Evolutionary conservation across 1,140 invertebrate species (phyloP).

Genomic region (Pteromalus puparum): DNA sequence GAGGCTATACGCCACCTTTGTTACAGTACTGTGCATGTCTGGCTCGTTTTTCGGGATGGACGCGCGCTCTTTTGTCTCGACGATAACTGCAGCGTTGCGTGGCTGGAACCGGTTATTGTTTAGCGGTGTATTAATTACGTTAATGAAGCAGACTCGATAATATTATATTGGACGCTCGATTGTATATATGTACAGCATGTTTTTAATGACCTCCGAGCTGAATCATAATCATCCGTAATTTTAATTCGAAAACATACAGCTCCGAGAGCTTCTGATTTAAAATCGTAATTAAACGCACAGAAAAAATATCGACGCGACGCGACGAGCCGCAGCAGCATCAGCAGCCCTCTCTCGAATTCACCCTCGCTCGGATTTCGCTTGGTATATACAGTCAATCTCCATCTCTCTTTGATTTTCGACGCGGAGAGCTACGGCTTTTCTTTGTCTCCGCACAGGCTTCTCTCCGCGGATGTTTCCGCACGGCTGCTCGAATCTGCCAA

Average conservation of each 20-base stretch:
- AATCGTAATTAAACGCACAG: not conserved
- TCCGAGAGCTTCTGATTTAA: not conserved
- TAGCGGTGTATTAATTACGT: too few species aligned
- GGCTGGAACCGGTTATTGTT: too few species aligned
- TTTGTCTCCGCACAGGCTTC: slow-evolving; percentile 17
- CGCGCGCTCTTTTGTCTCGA: too few species aligned
- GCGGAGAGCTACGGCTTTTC: not conserved
- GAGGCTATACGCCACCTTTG: not conserved
- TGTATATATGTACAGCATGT: too few species aligned
- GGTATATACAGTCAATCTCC: not conserved
- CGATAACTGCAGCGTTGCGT: too few species aligned
- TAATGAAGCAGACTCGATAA: too few species aligned
- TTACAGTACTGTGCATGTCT: not conserved
- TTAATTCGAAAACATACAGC: too few species aligned
- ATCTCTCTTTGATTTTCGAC: slow-evolving; percentile 33
- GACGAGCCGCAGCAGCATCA: not conserved
- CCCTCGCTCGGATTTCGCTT: not conserved
- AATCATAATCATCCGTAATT: too few species aligned
- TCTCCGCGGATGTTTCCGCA: slow-evolving; percentile 23
- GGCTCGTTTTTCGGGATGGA: not conserved
- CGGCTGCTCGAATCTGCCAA: slow-evolving; percentile 31
- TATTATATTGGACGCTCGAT: too few species aligned
- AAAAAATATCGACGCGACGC: not conserved
- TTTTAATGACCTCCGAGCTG: too few species aligned
- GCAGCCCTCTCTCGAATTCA: slow-evolving; percentile 1